Base-by-base conservation (phyloP, 1,140 invertebrate species). In the Acarapis woodi region DNA sequence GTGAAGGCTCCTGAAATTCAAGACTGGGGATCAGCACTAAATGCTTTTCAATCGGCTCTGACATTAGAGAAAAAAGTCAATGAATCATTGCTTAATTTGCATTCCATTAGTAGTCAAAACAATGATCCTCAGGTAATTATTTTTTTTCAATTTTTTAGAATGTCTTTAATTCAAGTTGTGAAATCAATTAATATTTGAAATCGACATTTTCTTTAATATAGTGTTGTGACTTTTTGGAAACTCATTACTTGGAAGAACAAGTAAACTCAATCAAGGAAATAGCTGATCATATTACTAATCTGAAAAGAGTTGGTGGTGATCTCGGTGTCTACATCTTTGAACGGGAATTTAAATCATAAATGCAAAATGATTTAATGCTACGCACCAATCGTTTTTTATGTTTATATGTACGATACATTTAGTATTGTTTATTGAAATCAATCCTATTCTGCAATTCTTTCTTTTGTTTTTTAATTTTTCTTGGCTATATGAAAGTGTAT, bases 251-350 rank as follows among this genome's bases (percentile, higher is more conserved):
- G 39, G 52, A 57, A 32, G 65, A 69, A 42, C 65, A 70, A 51
- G 65, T 67, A 8, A 56, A 65, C 35, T 52, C 62, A 21, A 68
- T 68, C 42, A 66, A 68, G 46, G 53, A 67, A 45, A 40, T 70
- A 6, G 58, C 56, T 10, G 60, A 60, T 42, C 52, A 61, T 44
- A 50, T 69, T 34, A 65, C 65, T 43, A 60, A 64, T 39, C 51
- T 70, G 47, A 62, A 63, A 40, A 58, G 66, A 37, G 62, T 60
- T 40, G 67, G 68, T 3, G 40, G 50, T 21, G 66, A 66, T 23
- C 52, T 70, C 15, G 67, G 67, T 39, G 65, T 69, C 47, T 67
- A 59, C 52, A 51, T 65, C 41, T 67, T 63, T 44, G 64, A 70
- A 55, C 63, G 64, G 46, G 55, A 65, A 32, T n/a, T n/a, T n/a